Conservation (phyloP, 1,140 invertebrate genomes). For the Neotoxoptera formosana region DNA sequence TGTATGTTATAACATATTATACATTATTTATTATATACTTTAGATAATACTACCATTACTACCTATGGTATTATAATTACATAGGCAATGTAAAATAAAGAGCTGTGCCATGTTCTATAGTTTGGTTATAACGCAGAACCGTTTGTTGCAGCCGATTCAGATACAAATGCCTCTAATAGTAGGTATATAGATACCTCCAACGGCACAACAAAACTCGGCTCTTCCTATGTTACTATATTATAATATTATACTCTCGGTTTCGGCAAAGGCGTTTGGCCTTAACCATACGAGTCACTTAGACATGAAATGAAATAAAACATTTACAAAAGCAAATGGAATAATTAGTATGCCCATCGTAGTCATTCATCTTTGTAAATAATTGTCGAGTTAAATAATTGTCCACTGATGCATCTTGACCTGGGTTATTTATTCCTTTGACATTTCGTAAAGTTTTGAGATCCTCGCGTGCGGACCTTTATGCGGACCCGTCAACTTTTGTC, state of each 20-base stretch:
- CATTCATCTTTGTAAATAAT: not conserved
- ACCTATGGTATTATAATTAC: no score
- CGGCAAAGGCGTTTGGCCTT: not conserved
- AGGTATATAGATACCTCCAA: no score
- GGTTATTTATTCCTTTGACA: not conserved
- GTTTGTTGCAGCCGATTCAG: not conserved
- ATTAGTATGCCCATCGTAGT: not conserved
- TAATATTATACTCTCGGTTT: not conserved
- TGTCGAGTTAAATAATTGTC: not conserved
- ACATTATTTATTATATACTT: no score
- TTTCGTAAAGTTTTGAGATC: not conserved
- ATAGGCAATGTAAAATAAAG: not conserved
- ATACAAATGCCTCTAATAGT: not conserved
- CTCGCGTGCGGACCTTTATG: not conserved
- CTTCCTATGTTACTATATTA: not conserved
- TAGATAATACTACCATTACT: no score
- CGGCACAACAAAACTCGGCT: not conserved
- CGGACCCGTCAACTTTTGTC: not conserved
- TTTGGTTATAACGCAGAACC: not conserved
- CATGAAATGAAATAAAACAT: not conserved
- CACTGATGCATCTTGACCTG: conserved; percentile 15
- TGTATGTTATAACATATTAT: no score
- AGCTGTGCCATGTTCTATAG: no score
- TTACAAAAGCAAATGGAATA: not conserved
- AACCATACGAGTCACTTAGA: not conserved